Evolutionary conservation across 2,888 invertebrate species (phyloP), one percentile per base, ranked within the genome.

Genomic region (Hemithea aestivaria): DNA sequence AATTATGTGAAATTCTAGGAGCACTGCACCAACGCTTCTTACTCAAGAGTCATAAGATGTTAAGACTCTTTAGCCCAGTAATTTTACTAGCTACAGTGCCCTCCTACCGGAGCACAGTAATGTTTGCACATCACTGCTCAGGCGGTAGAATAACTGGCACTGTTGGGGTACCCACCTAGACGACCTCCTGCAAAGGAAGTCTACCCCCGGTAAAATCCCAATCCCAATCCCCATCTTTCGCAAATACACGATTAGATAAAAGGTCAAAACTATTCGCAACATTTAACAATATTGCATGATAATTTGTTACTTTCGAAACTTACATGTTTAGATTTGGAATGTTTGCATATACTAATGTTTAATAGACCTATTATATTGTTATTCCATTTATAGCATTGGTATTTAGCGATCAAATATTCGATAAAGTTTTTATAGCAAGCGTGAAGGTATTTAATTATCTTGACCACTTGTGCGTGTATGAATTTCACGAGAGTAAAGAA

Each of bases 371-470:
- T 54, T 50, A 54, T 41, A 7, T 33, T 41, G 29, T 51, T 48
- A 29, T 41, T 33, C 27, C 31, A n/a, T 27, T 22, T 34, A 23
- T 35, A 20, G 20, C 43, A 58, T 58, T 42, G 45, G 41, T 37
- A 46, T 47, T 50, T 49, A 55, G 57, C 55, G 53, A 67, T 68
- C 51, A 58, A 66, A 68, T 73, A 78, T 74, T 74, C 34, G 69
- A 75, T 71, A 62, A 55, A 64, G 57, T 66, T 57, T 64, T 68
- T 68, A 73, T 55, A 48, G 62, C 60, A 63, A 71, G 83, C 85
- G 83, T 85, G 84, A 73, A 78, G 80, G 73, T 71, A 84, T 87
- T 78, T 71, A 67, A 79, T 82, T 73, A 81, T 65, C 55, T 45
- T 41, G 61, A 38, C 58, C 43, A 16, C 12, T 10, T 48, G 62